Evolutionary conservation across 2,888 invertebrate genomes (phyloP).

Genomic region (Sminthurides aquaticus): DNA sequence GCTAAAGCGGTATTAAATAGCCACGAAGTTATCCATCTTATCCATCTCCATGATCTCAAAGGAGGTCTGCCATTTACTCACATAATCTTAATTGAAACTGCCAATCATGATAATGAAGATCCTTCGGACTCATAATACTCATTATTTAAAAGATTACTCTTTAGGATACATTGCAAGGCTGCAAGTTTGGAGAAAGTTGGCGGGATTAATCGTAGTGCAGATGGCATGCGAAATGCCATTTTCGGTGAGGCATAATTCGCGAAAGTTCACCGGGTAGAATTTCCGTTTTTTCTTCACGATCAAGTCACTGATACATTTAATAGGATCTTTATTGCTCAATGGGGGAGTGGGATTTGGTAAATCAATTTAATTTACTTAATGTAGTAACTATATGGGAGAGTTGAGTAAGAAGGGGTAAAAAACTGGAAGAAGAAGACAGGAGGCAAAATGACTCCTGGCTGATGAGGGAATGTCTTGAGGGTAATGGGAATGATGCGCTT

Average conservation of each 20-base stretch:
- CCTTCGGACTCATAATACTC: not conserved
- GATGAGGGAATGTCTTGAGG: not conserved
- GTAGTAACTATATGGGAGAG: too few relatives aligned
- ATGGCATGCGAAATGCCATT: too few relatives aligned
- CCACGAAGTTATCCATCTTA: not conserved
- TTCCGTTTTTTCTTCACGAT: not conserved
- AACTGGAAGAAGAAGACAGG: not conserved
- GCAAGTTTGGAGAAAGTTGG: too few relatives aligned
- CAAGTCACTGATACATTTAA: not conserved
- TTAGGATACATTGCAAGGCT: too few relatives aligned
- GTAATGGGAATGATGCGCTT: not conserved
- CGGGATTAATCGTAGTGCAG: too few relatives aligned
- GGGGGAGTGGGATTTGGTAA: too few relatives aligned
- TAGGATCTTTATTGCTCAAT: too few relatives aligned
- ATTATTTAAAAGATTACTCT: too few relatives aligned
- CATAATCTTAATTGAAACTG: slow-evolving; percentile 64
- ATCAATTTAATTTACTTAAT: not conserved
- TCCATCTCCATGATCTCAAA: slow-evolving; percentile 26
- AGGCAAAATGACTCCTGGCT: not conserved
- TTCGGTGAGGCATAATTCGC: too few relatives aligned
- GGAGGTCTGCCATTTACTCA: slow-evolving; percentile 43
- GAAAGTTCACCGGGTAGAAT: too few relatives aligned
- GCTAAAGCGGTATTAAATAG: not conserved
- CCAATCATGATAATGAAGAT: slow-evolving; percentile 70
- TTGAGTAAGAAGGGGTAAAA: too few relatives aligned